phyloP scores from a whole-genome alignment of 2,797 vertebrate species.

The Salmo trutta region DNA sequence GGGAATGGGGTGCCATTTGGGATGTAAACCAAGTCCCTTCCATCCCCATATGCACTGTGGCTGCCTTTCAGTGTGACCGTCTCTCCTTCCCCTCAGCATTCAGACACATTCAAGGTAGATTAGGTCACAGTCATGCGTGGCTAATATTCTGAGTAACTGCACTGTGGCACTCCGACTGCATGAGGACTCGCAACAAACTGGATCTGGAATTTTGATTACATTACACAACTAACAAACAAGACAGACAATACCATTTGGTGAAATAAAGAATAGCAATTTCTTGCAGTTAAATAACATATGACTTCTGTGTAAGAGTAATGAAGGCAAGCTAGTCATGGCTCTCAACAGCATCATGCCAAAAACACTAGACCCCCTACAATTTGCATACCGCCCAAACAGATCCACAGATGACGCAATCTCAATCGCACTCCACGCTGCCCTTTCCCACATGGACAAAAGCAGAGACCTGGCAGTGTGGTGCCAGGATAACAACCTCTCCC shows the following conservation, averaged over 20 bases:
- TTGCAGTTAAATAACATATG: constrained; percentile 19
- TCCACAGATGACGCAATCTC: too few relatives aligned
- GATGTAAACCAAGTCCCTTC: constrained; percentile 61
- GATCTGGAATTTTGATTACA: constrained; percentile 68
- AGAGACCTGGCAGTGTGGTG: too few relatives aligned
- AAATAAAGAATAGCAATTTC: constrained; percentile 32
- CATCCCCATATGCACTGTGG: constrained; percentile 58
- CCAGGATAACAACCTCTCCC: too few relatives aligned
- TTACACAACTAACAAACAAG: constrained; percentile 58
- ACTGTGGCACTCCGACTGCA: constrained; percentile 35
- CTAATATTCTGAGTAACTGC: constrained; percentile 64
- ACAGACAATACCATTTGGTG: constrained; percentile 47
- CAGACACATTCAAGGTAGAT: constrained; percentile 79
- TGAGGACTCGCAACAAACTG: constrained; percentile 61
- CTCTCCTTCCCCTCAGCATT: constrained; percentile 44
- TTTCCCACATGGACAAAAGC: too few relatives aligned
- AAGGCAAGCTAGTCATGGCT: too few relatives aligned
- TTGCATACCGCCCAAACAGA: too few relatives aligned
- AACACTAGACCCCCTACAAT: too few relatives aligned
- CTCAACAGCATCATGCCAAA: too few relatives aligned
- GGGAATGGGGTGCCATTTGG: not conserved
- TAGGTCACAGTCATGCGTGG: constrained; percentile 81
- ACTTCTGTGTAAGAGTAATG: constrained; percentile 5
- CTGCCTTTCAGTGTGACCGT: constrained; percentile 5
- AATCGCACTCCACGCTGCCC: too few relatives aligned